Evolutionary conservation across 2,888 invertebrate genomes (phyloP).

Genomic region (Erebia ligea): DNA sequence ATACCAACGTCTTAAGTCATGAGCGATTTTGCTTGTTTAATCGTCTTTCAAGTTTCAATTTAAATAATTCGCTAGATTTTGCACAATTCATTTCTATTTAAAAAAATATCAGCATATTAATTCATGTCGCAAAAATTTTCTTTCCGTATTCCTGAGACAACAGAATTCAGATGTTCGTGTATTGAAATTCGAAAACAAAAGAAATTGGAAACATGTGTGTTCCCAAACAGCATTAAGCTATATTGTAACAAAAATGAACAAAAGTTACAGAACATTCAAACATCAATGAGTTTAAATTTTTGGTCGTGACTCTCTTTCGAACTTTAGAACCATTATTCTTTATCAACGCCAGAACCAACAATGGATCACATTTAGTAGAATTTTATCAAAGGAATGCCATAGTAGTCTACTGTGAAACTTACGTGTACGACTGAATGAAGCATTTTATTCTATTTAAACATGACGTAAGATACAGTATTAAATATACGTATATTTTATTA

Average conservation of each 20-base stretch:
- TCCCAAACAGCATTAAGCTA: constrained; percentile 18
- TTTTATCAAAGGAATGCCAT: constrained; percentile 35
- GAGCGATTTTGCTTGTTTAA: too few relatives aligned
- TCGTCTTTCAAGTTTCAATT: too few relatives aligned
- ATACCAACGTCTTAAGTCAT: too few relatives aligned
- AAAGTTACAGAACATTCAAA: constrained; percentile 25
- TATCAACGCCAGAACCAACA: constrained; percentile 55
- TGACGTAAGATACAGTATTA: constrained; percentile 4
- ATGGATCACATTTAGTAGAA: constrained; percentile 54
- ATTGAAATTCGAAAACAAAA: constrained; percentile 1
- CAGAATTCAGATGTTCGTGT: not conserved
- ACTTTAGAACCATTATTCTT: constrained; percentile 55
- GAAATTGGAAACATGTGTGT: constrained; percentile 31
- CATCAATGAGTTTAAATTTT: constrained; percentile 34
- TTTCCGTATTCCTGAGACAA: too few relatives aligned
- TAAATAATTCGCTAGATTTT: too few relatives aligned
- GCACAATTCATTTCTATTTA: too few relatives aligned
- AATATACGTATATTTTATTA: not conserved
- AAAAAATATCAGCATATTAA: too few relatives aligned
- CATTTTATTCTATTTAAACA: constrained; percentile 17
- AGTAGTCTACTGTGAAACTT: constrained; percentile 12
- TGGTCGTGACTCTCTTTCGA: constrained; percentile 37
- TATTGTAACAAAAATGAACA: constrained; percentile 27
- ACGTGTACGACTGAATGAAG: constrained; percentile 19
- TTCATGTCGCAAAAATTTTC: too few relatives aligned